A percentile compares a stretch with the other conserved stretches of the same genome.
Conservation (phyloP, 2,888 invertebrate species). For the Onchidella celtica region DNA sequence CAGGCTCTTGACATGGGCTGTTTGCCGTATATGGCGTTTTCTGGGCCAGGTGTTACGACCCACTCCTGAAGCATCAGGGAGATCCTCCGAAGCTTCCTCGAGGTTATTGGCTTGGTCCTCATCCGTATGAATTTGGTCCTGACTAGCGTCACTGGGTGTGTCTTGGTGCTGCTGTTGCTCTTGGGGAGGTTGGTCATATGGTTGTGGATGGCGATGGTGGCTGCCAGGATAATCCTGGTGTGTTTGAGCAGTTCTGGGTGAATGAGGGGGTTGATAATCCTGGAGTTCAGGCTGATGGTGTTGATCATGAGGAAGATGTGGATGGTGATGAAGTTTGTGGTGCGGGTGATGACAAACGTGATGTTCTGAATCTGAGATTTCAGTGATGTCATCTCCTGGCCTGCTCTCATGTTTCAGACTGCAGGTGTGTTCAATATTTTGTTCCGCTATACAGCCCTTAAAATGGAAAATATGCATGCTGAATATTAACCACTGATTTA, state of each 20-base stretch:
- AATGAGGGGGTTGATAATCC: background rate
- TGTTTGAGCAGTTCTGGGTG: background rate
- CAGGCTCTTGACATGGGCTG: conserved; percentile 54
- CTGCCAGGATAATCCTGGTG: no score
- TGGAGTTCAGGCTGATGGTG: background rate
- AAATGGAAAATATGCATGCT: background rate
- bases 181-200: background rate
- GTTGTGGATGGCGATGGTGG: background rate
- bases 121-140: background rate
- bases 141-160: background rate
- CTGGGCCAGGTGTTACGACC: conserved; percentile 68
- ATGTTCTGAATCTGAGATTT: conserved; percentile 37
- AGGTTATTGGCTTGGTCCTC: background rate
- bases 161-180: background rate
- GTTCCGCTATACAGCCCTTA: conserved; percentile 78
- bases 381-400: conserved; percentile 34
- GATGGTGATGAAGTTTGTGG: conserved; percentile 1
- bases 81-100: background rate
- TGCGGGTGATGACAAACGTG: background rate
- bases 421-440: conserved; percentile 74
- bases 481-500: background rate
- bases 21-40: conserved; percentile 60
- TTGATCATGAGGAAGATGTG: background rate
- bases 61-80: background rate
- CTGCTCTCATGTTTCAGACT: conserved; percentile 47